Conservation (phyloP, 2,888 invertebrate species). For the Mythimna vitellina region DNA sequence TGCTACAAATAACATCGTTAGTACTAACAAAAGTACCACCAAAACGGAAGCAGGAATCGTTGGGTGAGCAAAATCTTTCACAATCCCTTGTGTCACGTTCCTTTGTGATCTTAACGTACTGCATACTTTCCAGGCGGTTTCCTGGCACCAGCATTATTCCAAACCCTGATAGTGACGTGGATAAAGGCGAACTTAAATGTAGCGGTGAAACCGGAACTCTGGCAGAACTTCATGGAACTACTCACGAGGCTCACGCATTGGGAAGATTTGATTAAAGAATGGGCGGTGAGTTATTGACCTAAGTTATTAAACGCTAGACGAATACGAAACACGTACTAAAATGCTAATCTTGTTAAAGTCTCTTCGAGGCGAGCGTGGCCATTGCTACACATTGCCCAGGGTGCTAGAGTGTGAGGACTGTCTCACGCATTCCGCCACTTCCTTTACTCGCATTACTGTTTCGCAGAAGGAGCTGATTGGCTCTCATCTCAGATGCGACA, state of each 20-base stretch:
- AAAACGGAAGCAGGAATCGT: slow-evolving; percentile 93
- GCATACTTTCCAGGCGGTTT: slow-evolving; percentile 91
- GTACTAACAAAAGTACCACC: slow-evolving; percentile 95
- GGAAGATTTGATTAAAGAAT: slow-evolving; percentile 98
- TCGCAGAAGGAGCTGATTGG: too few relatives aligned
- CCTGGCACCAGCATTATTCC: slow-evolving; percentile 96
- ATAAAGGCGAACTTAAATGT: slow-evolving; percentile 99
- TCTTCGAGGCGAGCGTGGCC: too few relatives aligned
- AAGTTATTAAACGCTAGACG: too few relatives aligned
- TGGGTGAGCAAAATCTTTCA: slow-evolving; percentile 85
- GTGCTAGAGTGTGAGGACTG: too few relatives aligned
- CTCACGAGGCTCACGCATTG: slow-evolving; percentile 97
- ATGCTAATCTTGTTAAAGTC: too few relatives aligned
- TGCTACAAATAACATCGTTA: slow-evolving; percentile 97
- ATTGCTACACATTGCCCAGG: too few relatives aligned
- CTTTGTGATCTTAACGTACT: slow-evolving; percentile 7
- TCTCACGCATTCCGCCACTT: too few relatives aligned
- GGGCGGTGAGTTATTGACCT: slow-evolving; percentile 93
- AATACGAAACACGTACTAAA: too few relatives aligned
- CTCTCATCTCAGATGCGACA: too few relatives aligned
- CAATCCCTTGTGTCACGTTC: not conserved
- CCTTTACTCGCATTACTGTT: too few relatives aligned
- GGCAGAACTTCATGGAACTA: slow-evolving; percentile 98
- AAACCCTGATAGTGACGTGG: slow-evolving; percentile 99
- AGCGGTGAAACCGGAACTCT: slow-evolving; percentile 95